Evolutionary conservation across 1,140 invertebrate species (phyloP).

Genomic region (Habropoda laboriosa): DNA sequence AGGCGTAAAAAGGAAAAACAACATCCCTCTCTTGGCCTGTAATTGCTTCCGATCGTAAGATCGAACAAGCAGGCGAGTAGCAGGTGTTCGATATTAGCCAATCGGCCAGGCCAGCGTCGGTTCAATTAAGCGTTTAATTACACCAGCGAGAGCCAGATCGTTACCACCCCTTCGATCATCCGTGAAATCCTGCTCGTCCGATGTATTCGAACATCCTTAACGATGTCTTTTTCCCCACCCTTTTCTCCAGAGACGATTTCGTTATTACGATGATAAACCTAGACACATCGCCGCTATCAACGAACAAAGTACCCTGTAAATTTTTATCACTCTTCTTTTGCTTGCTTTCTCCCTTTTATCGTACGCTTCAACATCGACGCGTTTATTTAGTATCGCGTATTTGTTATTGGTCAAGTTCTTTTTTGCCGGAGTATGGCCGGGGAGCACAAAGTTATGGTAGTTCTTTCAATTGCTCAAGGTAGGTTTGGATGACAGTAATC

Average conservation of each 20-base stretch:
- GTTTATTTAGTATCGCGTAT: no score
- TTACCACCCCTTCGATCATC: conserved; percentile 60
- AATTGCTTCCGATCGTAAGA: conserved; percentile 14
- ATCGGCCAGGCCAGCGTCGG: conserved; percentile 40
- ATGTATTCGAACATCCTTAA: background rate
- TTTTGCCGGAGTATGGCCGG: no score
- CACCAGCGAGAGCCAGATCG: conserved; percentile 23
- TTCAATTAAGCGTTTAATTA: conserved; percentile 65
- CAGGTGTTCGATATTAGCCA: conserved; percentile 54
- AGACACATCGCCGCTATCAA: background rate
- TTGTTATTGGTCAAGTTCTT: no score
- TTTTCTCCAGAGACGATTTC: background rate
- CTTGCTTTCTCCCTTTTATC: no score
- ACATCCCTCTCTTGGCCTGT: background rate
- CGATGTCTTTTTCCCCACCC: background rate
- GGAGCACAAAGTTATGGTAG: no score
- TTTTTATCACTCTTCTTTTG: no score
- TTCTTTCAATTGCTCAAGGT: no score
- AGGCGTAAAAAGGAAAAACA: background rate
- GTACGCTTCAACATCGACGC: no score
- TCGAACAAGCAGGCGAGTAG: conserved; percentile 15
- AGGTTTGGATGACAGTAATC: no score
- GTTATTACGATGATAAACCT: background rate
- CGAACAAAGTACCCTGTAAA: no score
- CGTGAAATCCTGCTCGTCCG: conserved; percentile 39